Base-by-base conservation (phyloP, 2,113 vertebrate species). In the Tragelaphus imberbis region DNA sequence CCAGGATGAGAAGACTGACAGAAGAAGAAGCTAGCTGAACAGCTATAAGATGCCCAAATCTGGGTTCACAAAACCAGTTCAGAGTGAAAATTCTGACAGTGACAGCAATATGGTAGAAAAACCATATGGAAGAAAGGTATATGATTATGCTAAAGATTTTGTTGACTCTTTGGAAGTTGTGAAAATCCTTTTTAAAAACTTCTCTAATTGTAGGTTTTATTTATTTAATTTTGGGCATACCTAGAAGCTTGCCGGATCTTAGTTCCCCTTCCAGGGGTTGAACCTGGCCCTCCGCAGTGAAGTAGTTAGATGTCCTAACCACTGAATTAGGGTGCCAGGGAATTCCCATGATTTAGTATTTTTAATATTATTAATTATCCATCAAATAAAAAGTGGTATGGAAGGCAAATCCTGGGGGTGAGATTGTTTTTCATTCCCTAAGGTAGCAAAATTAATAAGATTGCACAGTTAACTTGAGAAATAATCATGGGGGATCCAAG, bases 61-160 rank as follows among this genome's bases (percentile, higher is more conserved):
- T 99, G 99, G 99, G 98, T 99, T 99, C 95, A 79, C 99, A 98
- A 99, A 99, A 98, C 87, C 99, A 98, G 97, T 98, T 98, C 99
- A 99, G 97, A 98, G 98, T 98, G 99, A 99, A 98, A 99, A 99
- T 98, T 99, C 99, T 97, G 99, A 99, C 99, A 99, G 99, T 98
- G 99, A 99, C 99, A 99, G 99, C 99, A 99, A 99, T 99, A 99
- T 99, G 99, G 99, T 99, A 98, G 99, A 99, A 97, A 99, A 99
- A 98, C 98, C 99, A 98, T 99, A 99, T 97, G 99, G 99, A 98
- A 99, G 99, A 99, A 99, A 99, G 99, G 99, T 99, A 99, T 84
- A 92, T 84, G 21, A 59, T 88, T 93, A 40, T 91, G 68, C 51
- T 90, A 47, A 94, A 93, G 8, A 87, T 95, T 58, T 61, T 85